Base-by-base conservation (phyloP, 2,113 vertebrate species). In the Aleadryas rufinucha region DNA sequence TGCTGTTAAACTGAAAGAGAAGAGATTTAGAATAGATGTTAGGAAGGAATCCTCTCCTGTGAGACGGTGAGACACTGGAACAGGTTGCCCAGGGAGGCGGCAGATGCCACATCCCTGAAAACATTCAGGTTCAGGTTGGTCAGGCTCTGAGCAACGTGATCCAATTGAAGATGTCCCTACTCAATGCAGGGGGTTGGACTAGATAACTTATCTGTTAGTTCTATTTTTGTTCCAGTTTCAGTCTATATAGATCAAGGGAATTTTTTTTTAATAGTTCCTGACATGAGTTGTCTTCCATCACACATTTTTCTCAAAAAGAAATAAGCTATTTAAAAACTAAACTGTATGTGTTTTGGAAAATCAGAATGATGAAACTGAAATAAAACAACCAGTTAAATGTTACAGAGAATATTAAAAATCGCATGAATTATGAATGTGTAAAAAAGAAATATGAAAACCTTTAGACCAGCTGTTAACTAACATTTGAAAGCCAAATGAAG, bases 381-480 rank as follows among this genome's bases (percentile, higher is more conserved):
- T 39, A 60, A 94, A 94, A 82, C 44, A 61, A 56, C 16, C 61
- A 85, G 21, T 44, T 90, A 94, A 92, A 94, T 93, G 91, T 80
- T 71, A 90, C 44, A 92, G 87, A 84, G 45, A 93, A 81, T 95
- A 95, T 89, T 93, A 84, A 94, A 94, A 96, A 82, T 24, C 19
- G 6, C 74, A 88, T 80, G 84, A 96, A 93, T 89, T 91, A 95
- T 95, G 87, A 93, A 86, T 5, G 0, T 84, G 84, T 70, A n/a
- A 35, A 97, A 96, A 92, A 24, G 77, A 97, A 97, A 97, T 84
- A 97, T 37, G 82, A 97, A 97, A 98, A 97, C 89, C 94, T 98
- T 98, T 97, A 97, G 50, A 96, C 85, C 97, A 98, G 96, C 97
- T 98, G 97, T 97, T 98, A 97, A 61, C 45, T 97, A 98, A 86